phyloP scores from a whole-genome alignment of 1,140 invertebrate species.

The Drosophila setifemur region DNA sequence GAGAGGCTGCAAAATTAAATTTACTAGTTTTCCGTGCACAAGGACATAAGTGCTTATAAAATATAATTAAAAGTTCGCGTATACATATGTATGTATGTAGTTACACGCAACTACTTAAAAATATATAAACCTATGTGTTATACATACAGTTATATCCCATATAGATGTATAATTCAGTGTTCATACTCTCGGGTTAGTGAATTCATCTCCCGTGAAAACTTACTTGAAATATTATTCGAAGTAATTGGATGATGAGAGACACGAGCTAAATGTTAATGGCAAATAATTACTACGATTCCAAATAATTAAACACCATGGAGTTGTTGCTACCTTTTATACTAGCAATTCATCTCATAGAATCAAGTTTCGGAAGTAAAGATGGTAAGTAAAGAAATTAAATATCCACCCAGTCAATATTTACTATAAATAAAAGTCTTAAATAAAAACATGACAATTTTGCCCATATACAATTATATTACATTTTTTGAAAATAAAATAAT shows the following conservation, averaged over 20 bases:
- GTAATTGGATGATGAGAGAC: not conserved
- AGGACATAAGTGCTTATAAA: not conserved
- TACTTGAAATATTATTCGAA: slow-evolving; percentile 13
- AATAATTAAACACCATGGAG: slow-evolving; percentile 14
- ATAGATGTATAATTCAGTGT: slow-evolving; percentile 38
- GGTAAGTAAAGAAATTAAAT: not conserved
- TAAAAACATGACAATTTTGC: too few relatives aligned
- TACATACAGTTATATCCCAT: slow-evolving; percentile 30
- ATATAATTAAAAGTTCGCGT: not conserved
- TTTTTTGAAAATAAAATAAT: not conserved
- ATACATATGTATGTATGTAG: not conserved
- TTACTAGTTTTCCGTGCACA: slow-evolving; percentile 6
- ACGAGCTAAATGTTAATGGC: slow-evolving; percentile 5
- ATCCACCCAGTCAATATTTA: too few relatives aligned
- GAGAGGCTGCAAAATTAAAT: slow-evolving; percentile 11
- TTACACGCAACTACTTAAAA: slow-evolving; percentile 14
- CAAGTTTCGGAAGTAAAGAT: slow-evolving; percentile 28
- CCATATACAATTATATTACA: not conserved
- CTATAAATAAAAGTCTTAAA: too few relatives aligned
- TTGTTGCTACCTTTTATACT: slow-evolving; percentile 19
- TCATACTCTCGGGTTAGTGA: slow-evolving; percentile 16
- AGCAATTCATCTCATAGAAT: slow-evolving; percentile 15
- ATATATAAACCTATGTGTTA: slow-evolving; percentile 40
- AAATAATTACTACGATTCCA: not conserved
- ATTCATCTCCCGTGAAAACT: slow-evolving; percentile 28